Base-by-base conservation (phyloP, 2,797 vertebrate species). In the Danio aesculapii region DNA sequence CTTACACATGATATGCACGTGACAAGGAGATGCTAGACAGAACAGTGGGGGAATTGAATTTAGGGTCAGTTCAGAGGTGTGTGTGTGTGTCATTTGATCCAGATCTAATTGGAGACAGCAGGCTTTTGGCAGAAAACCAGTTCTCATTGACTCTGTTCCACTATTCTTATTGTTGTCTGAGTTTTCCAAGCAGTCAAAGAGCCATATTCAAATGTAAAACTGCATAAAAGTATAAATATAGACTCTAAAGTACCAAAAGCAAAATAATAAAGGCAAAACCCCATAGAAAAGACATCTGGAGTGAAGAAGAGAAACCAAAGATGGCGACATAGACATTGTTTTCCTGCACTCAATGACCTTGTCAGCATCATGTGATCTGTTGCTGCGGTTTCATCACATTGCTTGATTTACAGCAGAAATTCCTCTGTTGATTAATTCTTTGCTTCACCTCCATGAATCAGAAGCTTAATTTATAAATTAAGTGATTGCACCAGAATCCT, bases 41-140 rank as follows among this genome's bases (percentile, higher is more conserved):
- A 72, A 82, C 72, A 67, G 71, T 79, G 30, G 21, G 21, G 16
- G 30, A 19, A 68, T 77, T 80, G 55, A 64, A 59, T 76, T 81
- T 47, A 62, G 70, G 55, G 13, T 58, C 9, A 14, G 47, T 46
- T 58, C 52, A 68, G 80, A 79, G 74, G 70, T 76, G 55, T 12
- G 30, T n/a, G n/a, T 64, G 44, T 46, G 69, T 44, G 53, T 77
- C 46, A 52, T 81, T 67, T 67, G 49, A 73, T 87, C 66, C 46
- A 16, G 67, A 10, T 52, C 47, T 79, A 83, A 76, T 74, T 73
- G 55, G 57, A 79, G 79, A 57, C 61, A 9, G 69, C 53, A 67
- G 49, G 52, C 41, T 70, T n/a, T 58, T 72, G 53, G 46, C 75
- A 68, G 53, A 49, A 73, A 71, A 66, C 50, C 59, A 7, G 63